Conservation (phyloP, 2,113 vertebrate species). For the Aleadryas rufinucha region DNA sequence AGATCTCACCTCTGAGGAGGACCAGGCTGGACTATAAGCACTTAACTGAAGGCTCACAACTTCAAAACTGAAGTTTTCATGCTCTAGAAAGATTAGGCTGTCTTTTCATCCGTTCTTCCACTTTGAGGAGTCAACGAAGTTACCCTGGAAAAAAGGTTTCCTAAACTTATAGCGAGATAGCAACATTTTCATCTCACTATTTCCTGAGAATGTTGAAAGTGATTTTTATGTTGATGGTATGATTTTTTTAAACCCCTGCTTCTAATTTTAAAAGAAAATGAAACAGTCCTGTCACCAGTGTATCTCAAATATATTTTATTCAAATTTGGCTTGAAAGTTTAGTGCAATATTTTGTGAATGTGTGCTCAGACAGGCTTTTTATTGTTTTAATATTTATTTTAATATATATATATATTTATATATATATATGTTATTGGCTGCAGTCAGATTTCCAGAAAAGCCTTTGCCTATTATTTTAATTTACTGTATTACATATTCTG, state of each 20-base stretch:
- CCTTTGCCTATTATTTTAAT: background rate
- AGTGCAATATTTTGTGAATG: background rate
- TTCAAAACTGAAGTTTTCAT: background rate
- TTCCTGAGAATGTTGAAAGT: background rate
- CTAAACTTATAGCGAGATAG: background rate
- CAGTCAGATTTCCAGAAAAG: background rate
- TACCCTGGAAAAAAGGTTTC: background rate
- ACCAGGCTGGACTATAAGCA: background rate
- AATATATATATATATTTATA: background rate
- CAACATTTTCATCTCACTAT: background rate
- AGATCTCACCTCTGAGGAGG: background rate
- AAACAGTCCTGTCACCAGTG: background rate
- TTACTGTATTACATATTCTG: background rate
- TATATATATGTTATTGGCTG: background rate
- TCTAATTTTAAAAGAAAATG: background rate
- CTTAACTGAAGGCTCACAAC: background rate
- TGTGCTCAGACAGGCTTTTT: background rate
- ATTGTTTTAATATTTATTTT: no score
- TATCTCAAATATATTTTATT: background rate
- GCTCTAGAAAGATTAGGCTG: background rate
- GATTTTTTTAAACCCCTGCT: rapidly evolving
- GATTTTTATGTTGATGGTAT: background rate
- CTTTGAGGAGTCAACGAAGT: background rate
- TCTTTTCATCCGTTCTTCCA: background rate
- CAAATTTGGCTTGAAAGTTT: background rate